These are phyloP conservation scores for Macroglossus sobrinus DNA, from an alignment of 2,113 vertebrate species.

Conservation along the genomic window DNA sequence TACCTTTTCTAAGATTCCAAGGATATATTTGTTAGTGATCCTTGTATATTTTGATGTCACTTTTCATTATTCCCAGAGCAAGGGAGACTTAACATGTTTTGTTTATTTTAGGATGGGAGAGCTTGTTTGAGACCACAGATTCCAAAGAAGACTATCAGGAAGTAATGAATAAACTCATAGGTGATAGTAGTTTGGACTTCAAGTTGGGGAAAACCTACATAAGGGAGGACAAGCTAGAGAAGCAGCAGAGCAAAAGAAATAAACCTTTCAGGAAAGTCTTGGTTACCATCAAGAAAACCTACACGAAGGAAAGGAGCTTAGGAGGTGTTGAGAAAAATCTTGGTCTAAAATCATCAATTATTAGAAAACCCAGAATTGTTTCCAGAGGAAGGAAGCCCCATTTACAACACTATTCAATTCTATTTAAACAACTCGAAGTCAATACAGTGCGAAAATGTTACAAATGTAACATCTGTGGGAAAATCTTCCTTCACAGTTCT, in stretches of 20 bases:
- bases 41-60: background rate
- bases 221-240: conserved; percentile 18
- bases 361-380: conserved; percentile 4
- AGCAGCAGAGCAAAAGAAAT: conserved; percentile 21
- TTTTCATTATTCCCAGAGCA: conserved; percentile 22
- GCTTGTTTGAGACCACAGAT: conserved; percentile 46
- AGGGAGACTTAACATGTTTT: conserved; percentile 30
- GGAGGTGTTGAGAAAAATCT: conserved; percentile 20
- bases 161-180: conserved; percentile 41
- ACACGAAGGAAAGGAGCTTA: conserved; percentile 24
- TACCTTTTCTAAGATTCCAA: background rate
- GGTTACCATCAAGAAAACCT: conserved; percentile 35
- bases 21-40: background rate
- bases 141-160: conserved; percentile 53
- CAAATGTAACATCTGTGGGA: conserved; percentile 65
- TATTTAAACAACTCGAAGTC: conserved; percentile 56
- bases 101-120: conserved; percentile 65
- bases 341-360: conserved; percentile 17
- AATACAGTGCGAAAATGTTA: conserved; percentile 19
- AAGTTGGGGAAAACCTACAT: conserved; percentile 21
- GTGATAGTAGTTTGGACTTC: conserved; percentile 28
- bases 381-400: conserved; percentile 44
- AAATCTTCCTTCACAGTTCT: conserved; percentile 72
- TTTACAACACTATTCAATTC: conserved; percentile 57
- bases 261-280: conserved; percentile 34